phyloP scores from a whole-genome alignment of 2,797 vertebrate genomes.

The Kryptolebias ocellatus region DNA sequence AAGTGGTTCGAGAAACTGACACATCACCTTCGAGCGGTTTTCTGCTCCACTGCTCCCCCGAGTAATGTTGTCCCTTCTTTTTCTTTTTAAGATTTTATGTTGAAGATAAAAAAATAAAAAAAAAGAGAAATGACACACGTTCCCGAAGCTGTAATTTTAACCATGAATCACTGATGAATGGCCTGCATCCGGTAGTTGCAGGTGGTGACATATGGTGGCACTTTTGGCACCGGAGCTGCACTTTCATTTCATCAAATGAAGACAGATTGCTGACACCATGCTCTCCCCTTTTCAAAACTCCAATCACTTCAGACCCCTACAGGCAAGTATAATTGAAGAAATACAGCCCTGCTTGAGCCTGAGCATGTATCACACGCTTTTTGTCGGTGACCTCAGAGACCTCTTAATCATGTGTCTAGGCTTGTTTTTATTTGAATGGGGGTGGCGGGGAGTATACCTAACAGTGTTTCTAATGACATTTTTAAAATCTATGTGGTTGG shows the following conservation, averaged over 20 bases:
- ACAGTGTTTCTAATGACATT: background rate
- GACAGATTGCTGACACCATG: slow-evolving; percentile 54
- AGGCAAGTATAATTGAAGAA: slow-evolving; percentile 28
- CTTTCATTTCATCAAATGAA: slow-evolving; percentile 66
- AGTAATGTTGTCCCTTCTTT: slow-evolving; percentile 20
- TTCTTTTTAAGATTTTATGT: slow-evolving; percentile 19
- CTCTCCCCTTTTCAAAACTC: slow-evolving; percentile 40
- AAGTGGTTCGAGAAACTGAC: slow-evolving; percentile 21
- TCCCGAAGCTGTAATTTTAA: slow-evolving; percentile 55
- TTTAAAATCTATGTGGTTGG: background rate
- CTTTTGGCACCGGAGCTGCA: slow-evolving; percentile 32
- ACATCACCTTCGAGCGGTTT: slow-evolving; percentile 50
- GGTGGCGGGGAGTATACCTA: background rate
- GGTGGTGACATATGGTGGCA: slow-evolving; percentile 43
- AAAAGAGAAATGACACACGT: slow-evolving; percentile 41
- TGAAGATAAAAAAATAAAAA: slow-evolving; percentile 31
- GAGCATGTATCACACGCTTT: slow-evolving; percentile 20
- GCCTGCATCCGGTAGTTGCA: slow-evolving; percentile 36
- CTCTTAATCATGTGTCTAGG: slow-evolving; percentile 5
- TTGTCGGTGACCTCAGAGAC: slow-evolving; percentile 11
- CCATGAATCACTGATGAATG: slow-evolving; percentile 71
- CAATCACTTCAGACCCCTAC: slow-evolving; percentile 44
- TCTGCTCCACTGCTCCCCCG: slow-evolving; percentile 44
- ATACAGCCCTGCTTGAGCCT: slow-evolving; percentile 14
- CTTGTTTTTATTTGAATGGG: slow-evolving; percentile 7